Evolutionary conservation across 2,888 invertebrate species (phyloP).

Genomic region (Aphidoletes aphidimyza): DNA sequence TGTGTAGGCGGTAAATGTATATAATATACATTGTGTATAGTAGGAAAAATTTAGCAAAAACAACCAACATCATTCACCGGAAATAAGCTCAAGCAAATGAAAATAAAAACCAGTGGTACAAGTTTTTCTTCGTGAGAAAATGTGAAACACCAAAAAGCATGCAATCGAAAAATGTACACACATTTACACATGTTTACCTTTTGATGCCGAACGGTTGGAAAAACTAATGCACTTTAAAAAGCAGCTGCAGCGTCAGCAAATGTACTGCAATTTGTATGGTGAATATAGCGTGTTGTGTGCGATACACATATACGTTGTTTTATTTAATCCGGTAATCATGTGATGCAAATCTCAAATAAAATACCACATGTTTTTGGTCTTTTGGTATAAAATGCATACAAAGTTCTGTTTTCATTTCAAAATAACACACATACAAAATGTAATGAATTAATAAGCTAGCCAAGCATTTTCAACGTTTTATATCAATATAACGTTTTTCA

Average conservation of each 20-base stretch:
- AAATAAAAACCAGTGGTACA: background rate
- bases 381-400: background rate
- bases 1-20: background rate
- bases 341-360: background rate
- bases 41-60: too few species aligned
- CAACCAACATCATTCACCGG: too few species aligned
- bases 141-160: background rate
- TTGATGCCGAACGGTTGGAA: background rate
- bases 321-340: background rate
- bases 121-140: background rate
- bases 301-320: background rate
- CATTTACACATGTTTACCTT: slow-evolving; percentile 3
- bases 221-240: slow-evolving; percentile 25
- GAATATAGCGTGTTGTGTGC: too few species aligned
- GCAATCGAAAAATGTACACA: background rate
- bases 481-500: too few species aligned
- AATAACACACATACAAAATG: background rate
- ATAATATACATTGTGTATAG: background rate
- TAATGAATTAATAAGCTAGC: background rate
- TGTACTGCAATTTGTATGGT: too few species aligned
- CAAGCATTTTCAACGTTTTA: too few species aligned
- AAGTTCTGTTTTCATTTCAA: background rate
- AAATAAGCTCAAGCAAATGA: background rate
- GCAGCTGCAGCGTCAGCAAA: background rate
- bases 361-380: background rate